phyloP scores from a whole-genome alignment of 2,888 invertebrate genomes.

The Lepidochrysops patricia region DNA sequence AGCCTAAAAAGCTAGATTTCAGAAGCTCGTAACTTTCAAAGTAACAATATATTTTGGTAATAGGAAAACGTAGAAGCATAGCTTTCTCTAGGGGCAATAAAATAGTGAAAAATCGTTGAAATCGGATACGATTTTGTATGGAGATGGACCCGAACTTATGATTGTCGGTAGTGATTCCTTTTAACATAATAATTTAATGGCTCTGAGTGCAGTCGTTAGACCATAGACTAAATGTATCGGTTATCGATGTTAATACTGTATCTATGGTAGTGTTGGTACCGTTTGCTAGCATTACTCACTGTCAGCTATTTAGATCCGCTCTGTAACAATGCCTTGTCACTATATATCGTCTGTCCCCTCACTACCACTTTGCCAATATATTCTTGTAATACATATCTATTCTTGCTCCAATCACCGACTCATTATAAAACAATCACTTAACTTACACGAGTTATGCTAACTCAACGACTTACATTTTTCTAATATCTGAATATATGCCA shows the following conservation, averaged over 20 bases:
- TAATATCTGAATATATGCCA: slow-evolving; percentile 7
- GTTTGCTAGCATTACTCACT: slow-evolving; percentile 24
- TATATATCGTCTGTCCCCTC: slow-evolving; percentile 22
- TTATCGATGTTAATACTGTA: background rate
- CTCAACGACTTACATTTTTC: slow-evolving; percentile 1
- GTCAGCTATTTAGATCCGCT: slow-evolving; percentile 20
- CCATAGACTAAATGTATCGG: background rate
- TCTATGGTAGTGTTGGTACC: background rate
- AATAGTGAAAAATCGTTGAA: too few relatives aligned
- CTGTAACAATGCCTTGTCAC: slow-evolving; percentile 23
- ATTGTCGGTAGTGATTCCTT: too few relatives aligned
- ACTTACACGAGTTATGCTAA: background rate
- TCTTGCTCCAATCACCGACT: background rate
- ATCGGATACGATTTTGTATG: too few relatives aligned
- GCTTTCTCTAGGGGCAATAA: too few relatives aligned
- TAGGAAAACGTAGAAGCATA: too few relatives aligned
- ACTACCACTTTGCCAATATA: slow-evolving; percentile 22
- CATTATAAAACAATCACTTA: background rate
- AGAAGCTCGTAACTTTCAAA: too few relatives aligned
- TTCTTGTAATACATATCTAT: slow-evolving; percentile 15
- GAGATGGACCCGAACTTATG: too few relatives aligned
- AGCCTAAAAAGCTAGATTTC: too few relatives aligned
- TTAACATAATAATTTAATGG: too few relatives aligned
- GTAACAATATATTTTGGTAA: too few relatives aligned
- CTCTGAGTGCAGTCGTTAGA: background rate